These are phyloP conservation scores for Podarcis siculus DNA, from an alignment of 2,797 vertebrate genomes.

Conservation along the genomic window DNA sequence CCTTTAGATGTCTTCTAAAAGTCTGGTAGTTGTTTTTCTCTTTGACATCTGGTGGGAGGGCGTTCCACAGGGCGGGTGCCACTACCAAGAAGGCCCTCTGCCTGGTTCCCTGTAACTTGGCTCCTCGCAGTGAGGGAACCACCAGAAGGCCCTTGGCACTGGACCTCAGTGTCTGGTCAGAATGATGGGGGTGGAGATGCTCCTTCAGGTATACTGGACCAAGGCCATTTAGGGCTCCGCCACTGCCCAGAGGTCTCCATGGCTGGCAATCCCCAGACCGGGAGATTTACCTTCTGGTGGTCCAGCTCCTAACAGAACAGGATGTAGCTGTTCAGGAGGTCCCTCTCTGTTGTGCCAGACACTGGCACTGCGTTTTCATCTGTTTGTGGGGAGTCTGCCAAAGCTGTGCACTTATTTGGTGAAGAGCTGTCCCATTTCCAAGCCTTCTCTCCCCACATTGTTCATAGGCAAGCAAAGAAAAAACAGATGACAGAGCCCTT, in stretches of 20 bases:
- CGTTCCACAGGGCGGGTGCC: too few species aligned
- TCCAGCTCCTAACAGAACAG: slow-evolving; percentile 80
- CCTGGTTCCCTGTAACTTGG: too few species aligned
- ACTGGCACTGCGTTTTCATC: slow-evolving; percentile 69
- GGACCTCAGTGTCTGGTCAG: too few species aligned
- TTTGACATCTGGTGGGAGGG: too few species aligned
- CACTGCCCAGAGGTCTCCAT: not conserved
- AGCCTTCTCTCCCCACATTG: not conserved
- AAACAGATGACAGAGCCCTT: not conserved
- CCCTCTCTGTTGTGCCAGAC: slow-evolving; percentile 77
- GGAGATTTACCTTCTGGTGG: slow-evolving; percentile 58
- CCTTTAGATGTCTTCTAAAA: too few species aligned
- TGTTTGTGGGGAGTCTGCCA: slow-evolving; percentile 73
- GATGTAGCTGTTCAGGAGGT: slow-evolving; percentile 75
- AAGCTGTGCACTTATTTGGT: slow-evolving; percentile 74
- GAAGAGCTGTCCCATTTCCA: not conserved
- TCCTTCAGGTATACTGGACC: too few species aligned
- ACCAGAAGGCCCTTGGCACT: too few species aligned
- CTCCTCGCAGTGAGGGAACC: too few species aligned
- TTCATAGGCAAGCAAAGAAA: not conserved
- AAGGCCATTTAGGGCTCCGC: too few species aligned
- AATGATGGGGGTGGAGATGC: too few species aligned
- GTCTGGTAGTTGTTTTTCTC: too few species aligned
- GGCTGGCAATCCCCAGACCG: not conserved
- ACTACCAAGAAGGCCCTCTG: too few species aligned